Conservation (phyloP, 2,113 vertebrate species). For the Thryonomys swinderianus region DNA sequence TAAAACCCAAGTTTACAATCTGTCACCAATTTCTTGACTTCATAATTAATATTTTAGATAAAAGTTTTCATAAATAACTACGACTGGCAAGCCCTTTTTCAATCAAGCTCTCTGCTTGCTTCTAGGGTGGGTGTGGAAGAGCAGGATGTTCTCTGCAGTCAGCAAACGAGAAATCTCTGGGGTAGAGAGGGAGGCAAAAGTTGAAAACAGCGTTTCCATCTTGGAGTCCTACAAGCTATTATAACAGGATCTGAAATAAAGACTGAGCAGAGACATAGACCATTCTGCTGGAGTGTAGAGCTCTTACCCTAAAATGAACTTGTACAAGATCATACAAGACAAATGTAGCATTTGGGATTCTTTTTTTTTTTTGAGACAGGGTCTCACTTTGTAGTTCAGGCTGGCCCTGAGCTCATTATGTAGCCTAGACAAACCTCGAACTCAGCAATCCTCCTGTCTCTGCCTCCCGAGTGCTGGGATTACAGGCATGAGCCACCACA, state of each 20-base stretch:
- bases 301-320: background rate
- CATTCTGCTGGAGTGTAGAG: background rate
- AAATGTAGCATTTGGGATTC: background rate
- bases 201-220: background rate
- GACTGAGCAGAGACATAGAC: background rate
- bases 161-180: background rate
- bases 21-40: conserved; percentile 5
- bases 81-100: background rate
- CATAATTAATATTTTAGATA: background rate
- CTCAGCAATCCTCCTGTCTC: too few species aligned
- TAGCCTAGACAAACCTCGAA: too few species aligned
- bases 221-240: background rate
- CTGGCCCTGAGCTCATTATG: too few species aligned
- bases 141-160: background rate
- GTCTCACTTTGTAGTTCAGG: too few species aligned
- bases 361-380: too few species aligned
- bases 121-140: background rate
- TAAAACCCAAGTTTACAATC: background rate
- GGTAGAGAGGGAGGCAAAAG: background rate
- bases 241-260: background rate
- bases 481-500: too few species aligned
- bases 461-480: too few species aligned
- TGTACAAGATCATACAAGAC: background rate
- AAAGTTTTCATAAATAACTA: conserved; percentile 10
- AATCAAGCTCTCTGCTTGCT: background rate